A percentile compares a stretch with the other conserved stretches of the same genome.
Conservation (phyloP, 1,140 invertebrate species). For the Micrasema minimum region DNA sequence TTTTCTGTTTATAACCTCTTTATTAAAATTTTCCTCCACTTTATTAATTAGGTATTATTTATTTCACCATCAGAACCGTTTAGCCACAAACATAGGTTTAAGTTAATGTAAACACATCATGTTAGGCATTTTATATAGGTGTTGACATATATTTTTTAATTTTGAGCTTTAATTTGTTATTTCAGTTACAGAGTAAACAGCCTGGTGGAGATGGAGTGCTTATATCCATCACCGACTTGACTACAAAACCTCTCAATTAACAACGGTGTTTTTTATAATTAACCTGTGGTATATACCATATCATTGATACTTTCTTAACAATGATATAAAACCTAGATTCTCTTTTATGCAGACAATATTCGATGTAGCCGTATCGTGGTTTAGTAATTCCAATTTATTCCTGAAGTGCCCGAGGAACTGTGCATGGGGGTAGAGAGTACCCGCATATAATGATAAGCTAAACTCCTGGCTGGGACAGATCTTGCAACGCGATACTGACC, state of each 20-base stretch:
- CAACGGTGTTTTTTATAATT: constrained; percentile 60
- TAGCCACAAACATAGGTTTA: too few relatives aligned
- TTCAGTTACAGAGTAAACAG: constrained; percentile 76
- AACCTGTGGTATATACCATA: too few relatives aligned
- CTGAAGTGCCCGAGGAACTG: constrained; percentile 67
- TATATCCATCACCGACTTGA: constrained; percentile 72
- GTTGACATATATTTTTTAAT: too few relatives aligned
- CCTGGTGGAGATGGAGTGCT: constrained; percentile 75
- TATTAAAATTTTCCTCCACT: too few relatives aligned
- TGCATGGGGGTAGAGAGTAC: constrained; percentile 69
- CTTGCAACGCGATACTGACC: constrained; percentile 84
- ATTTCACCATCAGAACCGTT: too few relatives aligned
- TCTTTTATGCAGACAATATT: constrained; percentile 79
- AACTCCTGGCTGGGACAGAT: constrained; percentile 97
- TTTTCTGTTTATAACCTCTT: too few relatives aligned
- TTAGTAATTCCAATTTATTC: constrained; percentile 91
- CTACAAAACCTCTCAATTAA: constrained; percentile 73
- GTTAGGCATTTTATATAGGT: too few relatives aligned
- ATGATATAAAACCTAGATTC: too few relatives aligned
- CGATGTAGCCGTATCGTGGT: constrained; percentile 83
- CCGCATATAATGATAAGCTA: constrained; percentile 88
- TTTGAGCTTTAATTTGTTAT: too few relatives aligned
- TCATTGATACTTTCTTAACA: not conserved
- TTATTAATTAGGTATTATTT: too few relatives aligned
- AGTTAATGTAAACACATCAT: too few relatives aligned